Conservation (phyloP, 2,888 invertebrate genomes). For the Ennomos quercinarius region DNA sequence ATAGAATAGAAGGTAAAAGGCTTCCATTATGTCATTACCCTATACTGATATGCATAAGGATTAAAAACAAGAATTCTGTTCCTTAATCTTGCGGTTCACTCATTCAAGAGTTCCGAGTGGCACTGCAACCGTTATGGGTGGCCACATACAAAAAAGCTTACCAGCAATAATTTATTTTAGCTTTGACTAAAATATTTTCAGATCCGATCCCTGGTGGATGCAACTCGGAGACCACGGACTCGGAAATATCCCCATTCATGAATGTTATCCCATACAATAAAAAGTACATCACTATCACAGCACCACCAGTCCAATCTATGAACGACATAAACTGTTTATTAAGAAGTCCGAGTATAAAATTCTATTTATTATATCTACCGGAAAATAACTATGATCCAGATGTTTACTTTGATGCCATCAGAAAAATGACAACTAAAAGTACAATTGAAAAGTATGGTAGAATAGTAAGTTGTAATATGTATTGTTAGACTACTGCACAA, state of each 20-base stretch:
- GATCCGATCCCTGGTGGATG: constrained; percentile 93
- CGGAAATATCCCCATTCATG: constrained; percentile 85
- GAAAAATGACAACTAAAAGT: constrained; percentile 85
- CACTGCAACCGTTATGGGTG: too few species aligned
- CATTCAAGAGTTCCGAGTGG: too few species aligned
- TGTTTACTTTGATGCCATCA: constrained; percentile 86
- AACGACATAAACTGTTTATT: constrained; percentile 54
- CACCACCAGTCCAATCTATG: constrained; percentile 76
- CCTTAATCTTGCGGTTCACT: too few species aligned
- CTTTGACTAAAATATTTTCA: constrained; percentile 57
- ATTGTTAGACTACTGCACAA: too few species aligned
- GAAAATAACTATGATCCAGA: constrained; percentile 82
- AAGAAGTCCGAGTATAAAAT: constrained; percentile 55
- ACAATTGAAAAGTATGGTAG: constrained; percentile 78
- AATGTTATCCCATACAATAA: constrained; percentile 55
- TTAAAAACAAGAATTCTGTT: too few species aligned
- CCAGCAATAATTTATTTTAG: too few species aligned
- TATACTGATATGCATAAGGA: too few species aligned
- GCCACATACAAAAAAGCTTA: too few species aligned
- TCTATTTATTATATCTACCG: constrained; percentile 87
- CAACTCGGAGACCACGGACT: constrained; percentile 87
- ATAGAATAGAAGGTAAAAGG: constrained; percentile 74
- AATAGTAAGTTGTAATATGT: constrained; percentile 71
- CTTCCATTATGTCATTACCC: neutral
- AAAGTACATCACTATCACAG: constrained; percentile 81